Evolutionary conservation across 2,797 vertebrate species (phyloP), one percentile per base, ranked within the genome.

Genomic region (Rhodeus uyekii): DNA sequence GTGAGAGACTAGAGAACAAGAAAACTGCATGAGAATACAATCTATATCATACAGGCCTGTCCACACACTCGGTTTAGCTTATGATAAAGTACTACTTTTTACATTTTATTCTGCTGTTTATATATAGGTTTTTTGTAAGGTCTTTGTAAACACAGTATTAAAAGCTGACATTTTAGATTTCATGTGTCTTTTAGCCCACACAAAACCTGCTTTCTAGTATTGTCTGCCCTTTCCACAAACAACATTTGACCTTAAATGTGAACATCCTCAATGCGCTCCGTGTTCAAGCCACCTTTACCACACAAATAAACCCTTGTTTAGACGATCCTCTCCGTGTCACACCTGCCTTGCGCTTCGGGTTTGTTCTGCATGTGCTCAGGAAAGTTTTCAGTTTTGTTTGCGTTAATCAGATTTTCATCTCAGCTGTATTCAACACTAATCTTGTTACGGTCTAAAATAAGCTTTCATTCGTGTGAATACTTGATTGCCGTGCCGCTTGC

Each of bases 361-460:
- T 76, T 8, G 16, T 22, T 76, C 39, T 60, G 53, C 24, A 19
- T 75, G 36, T 60, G 53, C 73, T 60, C 16, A 12, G 16, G 22
- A 60, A 76, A 32, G 53, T 76, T 76, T 74, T 16, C 9, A 19
- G 53, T 60, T 27, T 6, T 19, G 36, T 75, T 60, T 38, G 4
- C 5, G 8, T 29, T 61, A 39, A 76, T 61, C 24, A 44, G 55
- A 60, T 76, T 76, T 42, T 76, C 16, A 42, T 60, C 73, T 22
- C 24, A 0, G 73, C 55, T 61, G 18, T 6, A 60, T 76, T 42
- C 24, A 61, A 19, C 73, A 1, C 14, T 61, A 61, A 60, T 76
- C 53, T 61, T 13, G 73, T 60, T 76, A 8, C 38, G 22, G n/a
- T 60, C 36, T 76, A 42, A 76, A 60, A 76, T 76, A 42, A 76